A percentile compares a stretch with the other conserved stretches of the same genome.
Evolutionary conservation across 2,113 vertebrate species (phyloP).

Genomic region (Climacteris rufus): DNA sequence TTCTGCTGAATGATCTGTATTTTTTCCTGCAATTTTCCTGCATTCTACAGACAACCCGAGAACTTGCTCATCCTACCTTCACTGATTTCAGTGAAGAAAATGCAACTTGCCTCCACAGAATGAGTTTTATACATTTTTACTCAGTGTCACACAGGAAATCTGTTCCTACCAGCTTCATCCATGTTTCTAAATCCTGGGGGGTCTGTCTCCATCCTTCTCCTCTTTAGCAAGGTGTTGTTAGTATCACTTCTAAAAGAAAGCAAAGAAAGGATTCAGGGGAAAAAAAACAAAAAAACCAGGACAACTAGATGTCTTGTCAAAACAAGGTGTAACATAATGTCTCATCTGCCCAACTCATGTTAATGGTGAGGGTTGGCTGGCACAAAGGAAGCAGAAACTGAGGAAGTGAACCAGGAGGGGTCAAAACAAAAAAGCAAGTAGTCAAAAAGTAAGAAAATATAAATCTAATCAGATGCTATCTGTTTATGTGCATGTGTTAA

Average conservation of each 20-base stretch:
- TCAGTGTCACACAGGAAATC: background rate
- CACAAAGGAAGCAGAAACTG: background rate
- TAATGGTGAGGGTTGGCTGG: background rate
- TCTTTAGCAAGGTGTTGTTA: background rate
- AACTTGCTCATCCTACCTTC: too few relatives aligned
- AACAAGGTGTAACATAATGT: background rate
- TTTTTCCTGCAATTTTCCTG: background rate
- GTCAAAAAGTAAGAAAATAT: background rate
- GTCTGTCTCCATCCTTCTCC: background rate
- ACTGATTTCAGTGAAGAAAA: background rate
- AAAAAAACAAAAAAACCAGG: background rate
- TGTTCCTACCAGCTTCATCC: background rate
- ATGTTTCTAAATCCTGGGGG: background rate
- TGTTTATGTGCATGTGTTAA: background rate
- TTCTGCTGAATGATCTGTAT: background rate
- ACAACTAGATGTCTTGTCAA: background rate
- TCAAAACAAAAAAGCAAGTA: background rate
- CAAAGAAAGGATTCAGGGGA: background rate
- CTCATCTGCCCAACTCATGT: background rate
- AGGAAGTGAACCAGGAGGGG: background rate
- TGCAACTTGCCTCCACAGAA: background rate
- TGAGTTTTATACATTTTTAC: background rate
- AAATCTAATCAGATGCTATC: rapidly evolving
- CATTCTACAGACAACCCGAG: too few relatives aligned
- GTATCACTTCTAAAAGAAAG: background rate